These are phyloP conservation scores for Dendropsophus ebraccatus DNA, from an alignment of 2,113 vertebrate genomes.

Conservation along the genomic window DNA sequence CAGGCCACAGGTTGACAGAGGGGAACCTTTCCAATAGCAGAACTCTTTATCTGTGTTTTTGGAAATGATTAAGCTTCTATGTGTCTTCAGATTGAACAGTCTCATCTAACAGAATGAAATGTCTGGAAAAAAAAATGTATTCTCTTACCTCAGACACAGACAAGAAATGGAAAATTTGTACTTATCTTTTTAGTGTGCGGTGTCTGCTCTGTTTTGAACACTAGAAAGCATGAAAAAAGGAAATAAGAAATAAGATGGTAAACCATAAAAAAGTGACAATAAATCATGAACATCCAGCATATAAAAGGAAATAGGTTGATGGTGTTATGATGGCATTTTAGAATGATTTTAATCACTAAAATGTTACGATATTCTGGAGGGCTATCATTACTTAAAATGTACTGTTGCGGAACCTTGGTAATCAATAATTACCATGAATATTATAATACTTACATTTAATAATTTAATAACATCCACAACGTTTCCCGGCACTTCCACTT, in stretches of 20 bases:
- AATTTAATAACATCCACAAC: no score
- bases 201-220: conserved; percentile 5
- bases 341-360: no score
- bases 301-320: no score
- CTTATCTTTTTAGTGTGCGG: not conserved
- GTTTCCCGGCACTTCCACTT: no score
- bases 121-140: conserved; percentile 48
- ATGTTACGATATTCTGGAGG: no score
- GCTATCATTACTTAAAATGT: no score
- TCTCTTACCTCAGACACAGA: conserved; percentile 9
- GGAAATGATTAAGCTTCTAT: conserved; percentile 62
- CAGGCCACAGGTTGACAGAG: conserved; percentile 78
- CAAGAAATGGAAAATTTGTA: conserved; percentile 27
- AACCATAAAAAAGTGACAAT: not conserved
- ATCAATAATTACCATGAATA: no score
- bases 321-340: no score
- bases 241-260: not conserved
- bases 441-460: no score
- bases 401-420: no score
- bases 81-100: conserved; percentile 61
- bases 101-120: conserved; percentile 46
- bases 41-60: conserved; percentile 58
- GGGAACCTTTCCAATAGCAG: conserved; percentile 65
- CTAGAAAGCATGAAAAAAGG: not conserved
- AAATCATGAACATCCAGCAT: no score